Conservation (phyloP, 64 coral and sea anemone species). For the Actinia tenebrosa region DNA sequence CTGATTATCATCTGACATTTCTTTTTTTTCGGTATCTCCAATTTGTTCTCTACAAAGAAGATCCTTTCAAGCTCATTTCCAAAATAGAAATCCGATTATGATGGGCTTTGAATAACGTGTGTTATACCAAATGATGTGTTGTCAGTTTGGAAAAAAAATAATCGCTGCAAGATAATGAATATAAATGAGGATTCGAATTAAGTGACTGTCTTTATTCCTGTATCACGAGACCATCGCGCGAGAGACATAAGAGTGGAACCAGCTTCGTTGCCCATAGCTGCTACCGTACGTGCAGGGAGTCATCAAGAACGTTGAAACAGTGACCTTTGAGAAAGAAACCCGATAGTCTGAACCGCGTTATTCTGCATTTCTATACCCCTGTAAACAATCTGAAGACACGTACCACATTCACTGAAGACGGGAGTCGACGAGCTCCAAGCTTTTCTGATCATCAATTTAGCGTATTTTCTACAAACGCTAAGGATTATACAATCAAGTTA, state of each 20-base stretch:
- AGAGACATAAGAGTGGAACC: background rate
- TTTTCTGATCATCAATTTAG: background rate
- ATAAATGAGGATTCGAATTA: background rate
- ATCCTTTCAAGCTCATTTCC: background rate
- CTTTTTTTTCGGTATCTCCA: background rate
- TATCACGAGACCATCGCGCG: background rate
- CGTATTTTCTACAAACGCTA: background rate
- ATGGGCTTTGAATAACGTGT: background rate
- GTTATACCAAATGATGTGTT: background rate
- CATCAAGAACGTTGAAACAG: background rate
- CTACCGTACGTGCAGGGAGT: background rate
- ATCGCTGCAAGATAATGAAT: background rate
- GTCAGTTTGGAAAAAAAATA: background rate
- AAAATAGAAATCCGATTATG: background rate
- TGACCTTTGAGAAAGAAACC: background rate
- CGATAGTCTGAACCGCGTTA: background rate
- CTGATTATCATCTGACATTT: background rate
- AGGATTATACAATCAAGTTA: background rate
- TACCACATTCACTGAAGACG: background rate
- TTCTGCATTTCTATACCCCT: background rate
- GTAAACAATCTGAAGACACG: background rate
- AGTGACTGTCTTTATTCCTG: background rate
- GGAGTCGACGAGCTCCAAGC: background rate
- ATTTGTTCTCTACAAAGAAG: background rate
- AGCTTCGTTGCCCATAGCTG: background rate